These are phyloP conservation scores for Musca domestica DNA, from an alignment of 1,140 invertebrate genomes.

Conservation along the genomic window DNA sequence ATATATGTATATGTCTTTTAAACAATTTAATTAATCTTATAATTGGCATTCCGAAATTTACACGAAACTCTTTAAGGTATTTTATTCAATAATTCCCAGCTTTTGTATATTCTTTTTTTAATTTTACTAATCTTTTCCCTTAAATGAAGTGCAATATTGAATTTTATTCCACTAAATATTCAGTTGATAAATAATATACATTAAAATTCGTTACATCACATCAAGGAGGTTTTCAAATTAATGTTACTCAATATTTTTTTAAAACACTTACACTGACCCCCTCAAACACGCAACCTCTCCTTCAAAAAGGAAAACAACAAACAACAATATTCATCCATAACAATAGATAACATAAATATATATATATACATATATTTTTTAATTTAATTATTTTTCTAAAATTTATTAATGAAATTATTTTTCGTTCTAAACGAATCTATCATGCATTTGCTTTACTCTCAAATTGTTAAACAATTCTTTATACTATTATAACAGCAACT, in stretches of 20 bases:
- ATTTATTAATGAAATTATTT: conserved; percentile 11
- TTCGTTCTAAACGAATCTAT: conserved; percentile 22
- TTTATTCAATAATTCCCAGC: too few relatives aligned
- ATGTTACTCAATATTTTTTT: background rate
- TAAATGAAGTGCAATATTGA: too few relatives aligned
- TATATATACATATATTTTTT: too few relatives aligned
- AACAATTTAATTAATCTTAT: too few relatives aligned
- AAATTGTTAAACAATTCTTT: conserved; percentile 21
- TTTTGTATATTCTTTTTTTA: too few relatives aligned
- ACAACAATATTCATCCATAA: background rate
- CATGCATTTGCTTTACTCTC: conserved; percentile 21
- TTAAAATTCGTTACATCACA: background rate
- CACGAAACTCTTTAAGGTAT: too few relatives aligned
- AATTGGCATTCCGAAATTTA: too few relatives aligned
- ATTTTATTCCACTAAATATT: background rate
- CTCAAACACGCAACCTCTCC: background rate
- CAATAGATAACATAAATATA: too few relatives aligned
- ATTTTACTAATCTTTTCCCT: too few relatives aligned
- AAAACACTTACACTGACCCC: background rate
- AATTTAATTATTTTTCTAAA: conserved; percentile 5
- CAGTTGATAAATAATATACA: background rate
- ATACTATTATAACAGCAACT: conserved; percentile 5
- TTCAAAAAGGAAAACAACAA: background rate
- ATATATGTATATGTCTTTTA: too few relatives aligned
- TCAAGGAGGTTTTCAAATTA: background rate